Base-by-base conservation (phyloP, 2,888 invertebrate species). In the Odontocolon sp. region DNA sequence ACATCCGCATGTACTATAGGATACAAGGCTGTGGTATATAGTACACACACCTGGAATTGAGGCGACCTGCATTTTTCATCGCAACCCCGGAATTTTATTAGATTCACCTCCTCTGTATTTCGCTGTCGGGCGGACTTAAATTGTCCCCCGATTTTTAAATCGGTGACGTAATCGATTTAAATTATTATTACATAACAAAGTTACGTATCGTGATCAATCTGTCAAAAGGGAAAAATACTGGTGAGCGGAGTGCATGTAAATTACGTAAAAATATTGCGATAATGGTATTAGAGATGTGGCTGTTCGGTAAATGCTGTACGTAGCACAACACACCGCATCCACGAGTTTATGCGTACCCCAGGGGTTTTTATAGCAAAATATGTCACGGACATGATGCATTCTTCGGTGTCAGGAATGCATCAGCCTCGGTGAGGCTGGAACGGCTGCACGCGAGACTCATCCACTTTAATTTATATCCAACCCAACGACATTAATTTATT, bases 401-500 rank as follows among this genome's bases (percentile, higher is more conserved):
- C 56, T 61, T 50, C 26, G 54, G 38, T 68, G 63, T 63, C 74
- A 47, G 56, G 40, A 54, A 57, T 56, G 63, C 74, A 74, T 74
- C 68, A 68, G 45, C 33, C 26, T 40, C 54, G 36, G 50, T 59
- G 28, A 38, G 40, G 26, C 38, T 69, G 45, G 52, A 69, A 38
- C 47, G n/a, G 56, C 36, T 18, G 59, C 57, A 45, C 31, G 45
- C 63, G 66, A 68, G 57, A 47, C 42, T 59, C 75, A 70, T 75
- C 50, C 31, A 45, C 64, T 70, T 66, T 59, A 70, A 75, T 70
- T 75, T 75, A 70, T 59, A 75, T 28, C 70, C 59, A 31, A 57
- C 57, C 18, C 63, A 74, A 61, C 52, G 40, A 59, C 70, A 50
- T 75, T 75, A 70, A 75, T 75, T 69, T 75, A 75, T 75, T 59